These are phyloP conservation scores for Ctenochaetus hawaiiensis DNA, from an alignment of 2,797 vertebrate species.

Conservation along the genomic window DNA sequence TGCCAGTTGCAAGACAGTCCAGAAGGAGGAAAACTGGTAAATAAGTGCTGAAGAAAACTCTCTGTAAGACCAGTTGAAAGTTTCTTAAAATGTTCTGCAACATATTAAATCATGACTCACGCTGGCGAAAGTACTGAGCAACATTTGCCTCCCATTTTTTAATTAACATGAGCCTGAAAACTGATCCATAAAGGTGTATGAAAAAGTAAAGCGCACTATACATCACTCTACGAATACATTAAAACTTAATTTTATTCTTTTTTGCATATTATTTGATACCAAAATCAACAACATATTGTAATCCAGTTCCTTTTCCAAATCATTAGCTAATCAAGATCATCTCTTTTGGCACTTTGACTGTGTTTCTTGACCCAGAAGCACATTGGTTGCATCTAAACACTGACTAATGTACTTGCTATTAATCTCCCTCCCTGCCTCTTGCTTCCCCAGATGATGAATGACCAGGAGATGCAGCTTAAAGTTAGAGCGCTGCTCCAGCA, in stretches of 20 bases:
- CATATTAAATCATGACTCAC: slow-evolving; percentile 9
- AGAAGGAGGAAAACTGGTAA: slow-evolving; percentile 22
- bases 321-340: slow-evolving; percentile 68
- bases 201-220: background rate
- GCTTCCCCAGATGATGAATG: slow-evolving; percentile 83
- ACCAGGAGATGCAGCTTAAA: slow-evolving; percentile 69
- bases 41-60: slow-evolving; percentile 7
- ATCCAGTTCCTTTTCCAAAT: slow-evolving; percentile 50
- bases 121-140: background rate
- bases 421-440: slow-evolving; percentile 78
- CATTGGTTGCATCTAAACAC: slow-evolving; percentile 79
- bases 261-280: background rate
- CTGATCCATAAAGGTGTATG: slow-evolving; percentile 3
- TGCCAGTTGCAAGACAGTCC: slow-evolving; percentile 44
- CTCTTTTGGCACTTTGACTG: slow-evolving; percentile 61
- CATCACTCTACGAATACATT: slow-evolving; percentile 4
- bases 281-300: slow-evolving; percentile 15
- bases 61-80: slow-evolving; percentile 9
- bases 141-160: slow-evolving; percentile 6
- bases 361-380: slow-evolving; percentile 66
- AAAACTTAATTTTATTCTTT: background rate
- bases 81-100: slow-evolving; percentile 21
- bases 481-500: slow-evolving; percentile 78
- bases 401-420: slow-evolving; percentile 86
- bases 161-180: slow-evolving; percentile 7